Conservation (phyloP, 2,113 vertebrate species). For the Pavo muticus region DNA sequence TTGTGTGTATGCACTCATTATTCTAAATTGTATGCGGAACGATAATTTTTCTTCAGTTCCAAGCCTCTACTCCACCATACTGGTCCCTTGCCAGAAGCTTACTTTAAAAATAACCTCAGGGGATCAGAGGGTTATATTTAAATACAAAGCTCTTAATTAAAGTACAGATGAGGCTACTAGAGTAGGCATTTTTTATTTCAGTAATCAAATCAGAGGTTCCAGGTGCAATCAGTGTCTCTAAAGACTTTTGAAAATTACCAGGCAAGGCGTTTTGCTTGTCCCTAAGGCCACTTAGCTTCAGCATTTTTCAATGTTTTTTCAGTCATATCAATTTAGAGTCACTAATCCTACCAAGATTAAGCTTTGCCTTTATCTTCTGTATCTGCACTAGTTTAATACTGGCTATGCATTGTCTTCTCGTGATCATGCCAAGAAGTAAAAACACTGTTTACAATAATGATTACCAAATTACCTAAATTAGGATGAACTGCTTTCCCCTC, state of each 20-base stretch:
- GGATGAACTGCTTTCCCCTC: neutral
- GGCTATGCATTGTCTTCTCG: constrained; percentile 39
- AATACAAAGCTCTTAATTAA: constrained; percentile 72
- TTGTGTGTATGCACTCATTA: constrained; percentile 27
- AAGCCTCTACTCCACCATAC: constrained; percentile 48
- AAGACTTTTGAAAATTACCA: constrained; percentile 36
- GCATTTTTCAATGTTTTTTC: constrained; percentile 11
- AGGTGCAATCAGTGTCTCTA: constrained; percentile 41
- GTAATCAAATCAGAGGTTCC: constrained; percentile 47
- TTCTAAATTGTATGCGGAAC: constrained; percentile 15
- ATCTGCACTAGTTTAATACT: constrained; percentile 38
- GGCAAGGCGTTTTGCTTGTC: constrained; percentile 15
- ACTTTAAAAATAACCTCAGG: constrained; percentile 66
- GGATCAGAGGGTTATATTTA: constrained; percentile 65
- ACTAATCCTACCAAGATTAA: constrained; percentile 65
- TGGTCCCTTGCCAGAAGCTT: constrained; percentile 60
- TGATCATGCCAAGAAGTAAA: constrained; percentile 23
- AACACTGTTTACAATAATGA: neutral
- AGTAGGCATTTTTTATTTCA: neutral
- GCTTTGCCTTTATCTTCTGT: constrained; percentile 34
- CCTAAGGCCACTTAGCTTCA: constrained; percentile 1
- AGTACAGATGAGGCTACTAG: constrained; percentile 58
- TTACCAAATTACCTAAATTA: constrained; percentile 20
- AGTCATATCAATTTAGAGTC: constrained; percentile 9
- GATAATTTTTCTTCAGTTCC: constrained; percentile 49